A percentile compares a stretch with the other conserved stretches of the same genome.
These are phyloP conservation scores for Erethizon dorsatum DNA, from an alignment of 2,797 vertebrate species.

Conservation along the genomic window DNA sequence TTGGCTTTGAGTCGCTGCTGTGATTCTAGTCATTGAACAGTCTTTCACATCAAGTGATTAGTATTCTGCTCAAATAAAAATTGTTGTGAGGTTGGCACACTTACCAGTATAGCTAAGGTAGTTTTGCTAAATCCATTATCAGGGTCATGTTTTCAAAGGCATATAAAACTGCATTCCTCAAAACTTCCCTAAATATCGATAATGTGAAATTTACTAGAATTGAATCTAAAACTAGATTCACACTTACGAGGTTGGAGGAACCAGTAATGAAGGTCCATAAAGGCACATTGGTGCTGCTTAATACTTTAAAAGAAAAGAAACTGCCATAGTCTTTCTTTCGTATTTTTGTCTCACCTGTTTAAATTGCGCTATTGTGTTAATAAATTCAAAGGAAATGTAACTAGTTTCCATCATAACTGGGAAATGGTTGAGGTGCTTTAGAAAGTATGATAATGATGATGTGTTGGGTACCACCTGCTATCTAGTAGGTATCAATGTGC, in stretches of 20 bases:
- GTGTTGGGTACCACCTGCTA: conserved; percentile 40
- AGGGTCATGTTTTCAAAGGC: conserved; percentile 49
- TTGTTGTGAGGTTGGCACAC: conserved; percentile 59
- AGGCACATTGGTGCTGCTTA: not conserved
- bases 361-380: conserved; percentile 62
- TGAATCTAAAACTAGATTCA: conserved; percentile 43
- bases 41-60: conserved; percentile 76
- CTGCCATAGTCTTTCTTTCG: not conserved
- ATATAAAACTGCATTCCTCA: not conserved
- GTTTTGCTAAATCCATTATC: conserved; percentile 57
- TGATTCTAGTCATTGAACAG: conserved; percentile 68
- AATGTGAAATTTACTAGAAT: conserved; percentile 25
- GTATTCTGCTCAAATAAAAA: conserved; percentile 65
- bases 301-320: conserved; percentile 45
- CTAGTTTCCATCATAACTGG: conserved; percentile 67
- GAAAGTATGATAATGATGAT: conserved; percentile 30
- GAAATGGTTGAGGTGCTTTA: conserved; percentile 52
- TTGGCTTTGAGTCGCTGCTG: conserved; percentile 73
- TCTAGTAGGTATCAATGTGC: not conserved
- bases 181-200: conserved; percentile 54
- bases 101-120: conserved; percentile 41
- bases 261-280: conserved; percentile 3
- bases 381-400: conserved; percentile 68
- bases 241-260: conserved; percentile 36
- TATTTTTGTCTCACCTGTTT: conserved; percentile 58